Evolutionary conservation across 2,797 vertebrate species (phyloP).

Genomic region (Poecilia wingei): DNA sequence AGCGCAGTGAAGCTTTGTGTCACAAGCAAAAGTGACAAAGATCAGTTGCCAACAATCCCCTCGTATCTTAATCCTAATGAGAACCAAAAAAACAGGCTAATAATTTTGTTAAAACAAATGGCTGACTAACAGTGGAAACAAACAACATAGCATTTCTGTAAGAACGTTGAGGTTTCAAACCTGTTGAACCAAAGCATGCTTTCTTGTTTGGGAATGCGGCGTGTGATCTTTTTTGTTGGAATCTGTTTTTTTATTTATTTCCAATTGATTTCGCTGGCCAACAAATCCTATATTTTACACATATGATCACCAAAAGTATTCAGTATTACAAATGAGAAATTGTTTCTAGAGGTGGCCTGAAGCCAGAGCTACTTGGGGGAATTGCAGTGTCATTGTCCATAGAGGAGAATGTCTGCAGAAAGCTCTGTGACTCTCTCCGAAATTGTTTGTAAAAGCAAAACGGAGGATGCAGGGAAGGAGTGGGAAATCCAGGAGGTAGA

Average conservation of each 20-base stretch:
- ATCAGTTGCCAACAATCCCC: not conserved
- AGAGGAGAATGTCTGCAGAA: not conserved
- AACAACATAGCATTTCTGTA: not conserved
- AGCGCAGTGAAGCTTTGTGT: not conserved
- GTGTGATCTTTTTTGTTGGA: not conserved
- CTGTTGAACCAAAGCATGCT: not conserved
- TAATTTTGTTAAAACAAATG: not conserved
- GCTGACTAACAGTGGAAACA: not conserved
- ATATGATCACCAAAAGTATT: not conserved
- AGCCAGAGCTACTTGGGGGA: not conserved
- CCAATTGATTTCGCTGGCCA: not conserved
- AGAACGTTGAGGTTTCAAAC: not conserved
- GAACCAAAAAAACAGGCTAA: not conserved
- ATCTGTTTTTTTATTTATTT: not conserved
- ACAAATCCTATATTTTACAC: not conserved
- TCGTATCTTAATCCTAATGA: not conserved
- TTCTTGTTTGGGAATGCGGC: not conserved
- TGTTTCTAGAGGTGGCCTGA: not conserved
- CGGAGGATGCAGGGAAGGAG: no score
- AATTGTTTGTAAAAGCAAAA: not conserved
- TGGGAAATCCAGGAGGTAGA: no score
- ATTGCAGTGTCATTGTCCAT: not conserved
- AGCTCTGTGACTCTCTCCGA: not conserved
- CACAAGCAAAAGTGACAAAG: not conserved
- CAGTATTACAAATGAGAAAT: not conserved